A percentile compares a stretch with the other conserved stretches of the same genome.
phyloP scores from a whole-genome alignment of 2,113 vertebrate genomes.

The Burhinus bistriatus region DNA sequence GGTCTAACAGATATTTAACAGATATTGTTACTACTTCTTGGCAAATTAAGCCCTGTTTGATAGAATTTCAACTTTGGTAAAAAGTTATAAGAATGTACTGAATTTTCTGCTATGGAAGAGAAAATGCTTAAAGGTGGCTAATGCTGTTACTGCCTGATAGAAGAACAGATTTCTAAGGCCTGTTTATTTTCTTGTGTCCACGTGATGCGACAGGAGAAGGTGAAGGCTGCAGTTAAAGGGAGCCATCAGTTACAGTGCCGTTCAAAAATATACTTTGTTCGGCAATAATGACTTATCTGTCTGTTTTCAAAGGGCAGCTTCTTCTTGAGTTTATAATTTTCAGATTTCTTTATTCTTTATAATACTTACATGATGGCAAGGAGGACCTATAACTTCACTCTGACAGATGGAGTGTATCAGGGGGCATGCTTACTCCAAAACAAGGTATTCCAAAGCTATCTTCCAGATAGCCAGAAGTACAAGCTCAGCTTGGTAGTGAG shows the following conservation, averaged over 20 bases:
- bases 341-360: neutral
- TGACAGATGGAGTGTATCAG: neutral
- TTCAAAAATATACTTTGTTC: conserved; percentile 42
- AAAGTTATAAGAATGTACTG: neutral
- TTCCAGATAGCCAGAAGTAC: neutral
- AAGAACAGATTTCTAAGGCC: conserved; percentile 23
- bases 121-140: neutral
- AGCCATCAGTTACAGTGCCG: conserved; percentile 19
- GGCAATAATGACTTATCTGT: neutral
- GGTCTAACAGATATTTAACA: neutral
- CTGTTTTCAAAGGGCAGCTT: neutral
- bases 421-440: neutral
- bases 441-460: neutral
- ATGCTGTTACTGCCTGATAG: neutral
- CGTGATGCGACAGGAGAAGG: conserved; percentile 35
- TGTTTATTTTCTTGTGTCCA: conserved; percentile 42
- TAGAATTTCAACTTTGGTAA: neutral
- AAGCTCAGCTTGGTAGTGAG: neutral
- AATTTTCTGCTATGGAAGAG: neutral
- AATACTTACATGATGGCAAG: neutral
- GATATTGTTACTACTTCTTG: neutral
- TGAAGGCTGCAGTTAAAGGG: conserved; percentile 6
- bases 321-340: neutral
- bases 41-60: neutral
- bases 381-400: neutral